phyloP scores from a whole-genome alignment of 1,140 invertebrate species.

The Riptortus pedestris region DNA sequence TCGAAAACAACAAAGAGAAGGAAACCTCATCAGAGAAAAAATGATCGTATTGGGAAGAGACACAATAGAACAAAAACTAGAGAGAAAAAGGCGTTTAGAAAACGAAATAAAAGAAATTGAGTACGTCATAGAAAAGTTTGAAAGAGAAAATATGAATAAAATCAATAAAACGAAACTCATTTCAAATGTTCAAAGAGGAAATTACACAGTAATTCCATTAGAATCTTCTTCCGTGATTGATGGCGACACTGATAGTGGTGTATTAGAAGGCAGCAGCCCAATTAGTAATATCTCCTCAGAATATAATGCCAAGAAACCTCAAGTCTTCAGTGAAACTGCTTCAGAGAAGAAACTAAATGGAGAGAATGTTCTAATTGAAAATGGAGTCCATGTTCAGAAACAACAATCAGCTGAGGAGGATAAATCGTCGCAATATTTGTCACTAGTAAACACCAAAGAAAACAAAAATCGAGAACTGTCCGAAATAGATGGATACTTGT shows the following conservation, averaged over 20 bases:
- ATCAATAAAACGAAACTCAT: neutral
- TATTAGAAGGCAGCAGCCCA: neutral
- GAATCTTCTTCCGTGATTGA: neutral
- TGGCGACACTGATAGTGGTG: neutral
- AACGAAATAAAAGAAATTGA: conserved; percentile 61
- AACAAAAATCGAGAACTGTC: conserved; percentile 68
- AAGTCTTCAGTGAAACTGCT: conserved; percentile 64
- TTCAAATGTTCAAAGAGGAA: neutral
- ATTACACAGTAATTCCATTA: neutral
- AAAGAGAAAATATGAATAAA: conserved; percentile 33
- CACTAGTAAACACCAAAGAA: neutral
- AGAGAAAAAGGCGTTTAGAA: conserved; percentile 39
- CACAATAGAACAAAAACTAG: conserved; percentile 51
- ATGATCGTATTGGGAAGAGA: conserved; percentile 62
- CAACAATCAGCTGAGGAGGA: neutral
- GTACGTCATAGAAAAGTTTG: conserved; percentile 57
- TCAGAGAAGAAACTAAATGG: conserved; percentile 40
- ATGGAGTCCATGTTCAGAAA: neutral
- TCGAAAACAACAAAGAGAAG: conserved; percentile 63
- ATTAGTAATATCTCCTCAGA: neutral
- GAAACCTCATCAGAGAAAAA: conserved; percentile 62
- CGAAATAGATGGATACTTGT: conserved; percentile 60
- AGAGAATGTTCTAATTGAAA: neutral
- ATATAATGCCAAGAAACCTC: conserved; percentile 60
- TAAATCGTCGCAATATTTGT: neutral